Conservation (phyloP, 2,113 vertebrate species). For the Etheostoma spectabile region DNA sequence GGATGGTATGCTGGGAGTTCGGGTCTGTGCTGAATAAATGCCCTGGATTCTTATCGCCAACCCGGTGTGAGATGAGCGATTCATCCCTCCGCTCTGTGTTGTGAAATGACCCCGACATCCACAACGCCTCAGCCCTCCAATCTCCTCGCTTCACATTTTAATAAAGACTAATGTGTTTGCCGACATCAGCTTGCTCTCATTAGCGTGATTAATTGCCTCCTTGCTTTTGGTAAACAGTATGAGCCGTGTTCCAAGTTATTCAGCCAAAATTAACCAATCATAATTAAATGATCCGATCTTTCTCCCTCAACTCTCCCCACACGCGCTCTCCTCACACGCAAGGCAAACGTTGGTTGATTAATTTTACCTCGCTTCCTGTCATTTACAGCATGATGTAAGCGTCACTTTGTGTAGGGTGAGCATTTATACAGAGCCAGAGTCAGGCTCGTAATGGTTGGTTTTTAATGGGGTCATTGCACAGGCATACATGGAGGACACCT, state of each 20-base stretch:
- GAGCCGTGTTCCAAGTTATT: slow-evolving; percentile 75
- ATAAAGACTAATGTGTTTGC: slow-evolving; percentile 80
- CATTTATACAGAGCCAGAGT: slow-evolving; percentile 35
- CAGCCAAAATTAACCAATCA: slow-evolving; percentile 74
- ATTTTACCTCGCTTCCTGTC: slow-evolving; percentile 39
- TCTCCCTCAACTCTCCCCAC: slow-evolving; percentile 31
- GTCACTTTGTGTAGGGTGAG: slow-evolving; percentile 1
- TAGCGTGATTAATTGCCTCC: slow-evolving; percentile 79
- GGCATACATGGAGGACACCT: background rate
- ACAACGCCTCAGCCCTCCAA: background rate
- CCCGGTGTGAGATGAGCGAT: background rate
- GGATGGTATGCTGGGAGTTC: background rate
- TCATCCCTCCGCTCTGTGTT: background rate
- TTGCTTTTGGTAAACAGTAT: slow-evolving; percentile 73
- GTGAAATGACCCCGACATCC: slow-evolving; percentile 43
- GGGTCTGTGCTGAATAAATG: background rate
- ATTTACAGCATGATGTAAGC: slow-evolving; percentile 40
- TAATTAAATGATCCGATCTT: slow-evolving; percentile 70
- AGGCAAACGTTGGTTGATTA: slow-evolving; percentile 51
- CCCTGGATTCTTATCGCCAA: background rate
- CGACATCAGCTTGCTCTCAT: slow-evolving; percentile 69
- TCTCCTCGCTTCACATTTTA: slow-evolving; percentile 47
- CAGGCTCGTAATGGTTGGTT: slow-evolving; percentile 32
- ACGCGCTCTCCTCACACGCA: slow-evolving; percentile 37
- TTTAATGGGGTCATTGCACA: slow-evolving; percentile 49